Percentiles rank a stretch among this genome's conserved stretches.
Conservation (phyloP, 2,888 invertebrate species). For the Tipula confusa region DNA sequence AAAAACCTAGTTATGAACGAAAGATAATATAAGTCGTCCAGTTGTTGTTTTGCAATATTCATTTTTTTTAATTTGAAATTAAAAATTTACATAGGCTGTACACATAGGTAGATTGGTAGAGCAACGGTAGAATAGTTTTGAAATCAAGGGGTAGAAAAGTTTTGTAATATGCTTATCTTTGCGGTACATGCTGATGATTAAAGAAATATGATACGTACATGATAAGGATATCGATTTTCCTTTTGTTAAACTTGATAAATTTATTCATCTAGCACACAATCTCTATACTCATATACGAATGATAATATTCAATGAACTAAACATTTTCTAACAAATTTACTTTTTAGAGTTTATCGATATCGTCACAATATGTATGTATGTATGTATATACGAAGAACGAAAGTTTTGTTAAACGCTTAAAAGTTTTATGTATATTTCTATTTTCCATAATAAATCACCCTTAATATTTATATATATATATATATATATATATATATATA, state of each 20-base stretch:
- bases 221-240: neutral
- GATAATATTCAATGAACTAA: constrained; percentile 7
- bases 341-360: neutral
- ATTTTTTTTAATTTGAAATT: constrained; percentile 25
- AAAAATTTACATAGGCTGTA: neutral
- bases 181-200: neutral
- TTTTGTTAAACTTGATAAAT: neutral
- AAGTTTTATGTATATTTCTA: constrained; percentile 5
- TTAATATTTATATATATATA: neutral
- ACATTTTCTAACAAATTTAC: neutral
- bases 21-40: too few relatives aligned
- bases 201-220: neutral
- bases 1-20: too few relatives aligned
- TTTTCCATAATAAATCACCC: constrained; percentile 16
- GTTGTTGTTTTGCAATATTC: neutral
- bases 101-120: neutral
- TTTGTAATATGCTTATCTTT: neutral
- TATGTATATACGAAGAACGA: neutral
- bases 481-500: neutral
- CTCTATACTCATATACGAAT: neutral
- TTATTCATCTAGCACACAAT: neutral
- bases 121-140: neutral
- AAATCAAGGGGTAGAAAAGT: neutral
- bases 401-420: constrained; percentile 25
- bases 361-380: neutral